These are phyloP conservation scores for Tetanocera ferruginea DNA, from an alignment of 2,888 invertebrate genomes.

Conservation along the genomic window DNA sequence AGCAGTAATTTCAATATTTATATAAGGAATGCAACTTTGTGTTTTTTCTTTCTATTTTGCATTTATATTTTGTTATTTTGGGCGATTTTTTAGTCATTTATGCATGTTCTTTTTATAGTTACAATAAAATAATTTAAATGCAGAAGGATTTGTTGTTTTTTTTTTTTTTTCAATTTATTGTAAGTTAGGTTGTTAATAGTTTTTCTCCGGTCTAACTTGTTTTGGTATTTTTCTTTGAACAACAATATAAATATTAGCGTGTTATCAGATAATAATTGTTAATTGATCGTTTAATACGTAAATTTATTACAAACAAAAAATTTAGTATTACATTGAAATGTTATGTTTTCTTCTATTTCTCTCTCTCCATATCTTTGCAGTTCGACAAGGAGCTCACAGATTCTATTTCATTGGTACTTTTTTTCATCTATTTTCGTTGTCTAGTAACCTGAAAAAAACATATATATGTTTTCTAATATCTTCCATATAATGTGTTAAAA, in stretches of 20 bases:
- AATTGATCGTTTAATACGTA: not conserved
- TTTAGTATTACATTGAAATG: conserved; percentile 7
- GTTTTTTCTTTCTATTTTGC: not conserved
- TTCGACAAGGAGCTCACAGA: conserved; percentile 71
- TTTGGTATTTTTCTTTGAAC: conserved; percentile 12
- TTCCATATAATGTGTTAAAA: not conserved
- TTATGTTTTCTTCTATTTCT: conserved; percentile 49
- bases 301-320: conserved; percentile 29
- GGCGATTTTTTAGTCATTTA: not conserved
- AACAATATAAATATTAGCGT: not conserved
- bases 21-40: not conserved
- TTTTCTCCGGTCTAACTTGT: conserved; percentile 30
- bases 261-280: conserved; percentile 22
- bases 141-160: not conserved
- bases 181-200: conserved; percentile 44
- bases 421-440: conserved; percentile 43
- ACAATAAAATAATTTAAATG: not conserved
- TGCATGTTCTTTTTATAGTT: not conserved
- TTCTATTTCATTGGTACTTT: conserved; percentile 70
- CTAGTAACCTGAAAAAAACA: conserved; percentile 24
- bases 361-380: conserved; percentile 64
- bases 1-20: not conserved
- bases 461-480: conserved; percentile 10
- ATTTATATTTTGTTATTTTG: not conserved
- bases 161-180: not conserved